Conservation (phyloP, 2,113 vertebrate genomes). For the Pluvianellus socialis region DNA sequence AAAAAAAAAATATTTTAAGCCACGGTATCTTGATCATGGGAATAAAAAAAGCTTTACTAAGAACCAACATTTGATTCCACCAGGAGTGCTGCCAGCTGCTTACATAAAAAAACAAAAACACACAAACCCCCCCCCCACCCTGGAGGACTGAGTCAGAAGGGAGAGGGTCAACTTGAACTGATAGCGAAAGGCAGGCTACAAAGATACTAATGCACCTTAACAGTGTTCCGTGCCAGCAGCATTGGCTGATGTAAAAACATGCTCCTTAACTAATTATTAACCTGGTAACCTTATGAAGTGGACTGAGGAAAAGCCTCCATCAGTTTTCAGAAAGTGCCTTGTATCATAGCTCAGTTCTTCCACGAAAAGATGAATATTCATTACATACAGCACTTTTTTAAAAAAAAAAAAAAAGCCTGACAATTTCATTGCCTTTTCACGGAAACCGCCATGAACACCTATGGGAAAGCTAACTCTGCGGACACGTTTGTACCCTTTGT, state of each 20-base stretch:
- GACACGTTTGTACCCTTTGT: background rate
- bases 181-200: background rate
- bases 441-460: background rate
- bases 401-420: background rate
- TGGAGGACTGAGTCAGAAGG: background rate
- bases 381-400: background rate
- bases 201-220: background rate
- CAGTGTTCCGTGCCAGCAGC: background rate
- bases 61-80: background rate
- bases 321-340: background rate
- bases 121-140: no score
- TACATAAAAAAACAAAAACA: background rate
- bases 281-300: background rate
- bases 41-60: background rate
- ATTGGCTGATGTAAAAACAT: background rate
- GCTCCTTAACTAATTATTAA: conserved; percentile 25
- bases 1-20: background rate
- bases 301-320: background rate
- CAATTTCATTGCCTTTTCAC: background rate
- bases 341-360: background rate
- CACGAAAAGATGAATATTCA: background rate
- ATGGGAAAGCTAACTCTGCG: background rate
- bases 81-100: background rate
- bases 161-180: background rate
- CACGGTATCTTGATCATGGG: background rate